phyloP scores from a whole-genome alignment of 2,797 vertebrate species.

The Cossypha heuglini region DNA sequence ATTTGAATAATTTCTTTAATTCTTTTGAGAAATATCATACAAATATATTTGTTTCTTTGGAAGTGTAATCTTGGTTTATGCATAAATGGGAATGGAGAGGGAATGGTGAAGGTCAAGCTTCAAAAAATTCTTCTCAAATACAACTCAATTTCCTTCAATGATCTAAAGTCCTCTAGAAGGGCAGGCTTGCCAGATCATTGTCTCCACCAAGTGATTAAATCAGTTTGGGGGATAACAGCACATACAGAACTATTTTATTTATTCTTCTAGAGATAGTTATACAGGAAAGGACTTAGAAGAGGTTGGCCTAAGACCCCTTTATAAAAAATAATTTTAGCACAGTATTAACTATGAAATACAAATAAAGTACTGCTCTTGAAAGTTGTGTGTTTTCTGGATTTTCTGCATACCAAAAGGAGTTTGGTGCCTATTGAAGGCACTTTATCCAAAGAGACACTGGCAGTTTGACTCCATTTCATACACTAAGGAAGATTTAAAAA shows the following conservation, averaged over 20 bases:
- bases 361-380: not conserved
- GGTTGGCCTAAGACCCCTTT: not conserved
- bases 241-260: not conserved
- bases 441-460: not conserved
- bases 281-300: not conserved
- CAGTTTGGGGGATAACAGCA: not conserved
- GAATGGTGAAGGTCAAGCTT: not conserved
- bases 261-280: not conserved
- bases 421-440: not conserved
- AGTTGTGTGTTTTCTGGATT: not conserved
- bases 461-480: not conserved
- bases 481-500: not conserved
- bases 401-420: not conserved
- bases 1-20: not conserved
- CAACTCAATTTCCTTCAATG: not conserved
- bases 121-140: not conserved
- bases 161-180: not conserved
- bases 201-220: not conserved
- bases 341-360: not conserved
- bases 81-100: not conserved
- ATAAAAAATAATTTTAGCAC: not conserved
- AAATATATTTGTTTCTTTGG: not conserved
- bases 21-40: not conserved
- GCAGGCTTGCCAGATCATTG: not conserved
- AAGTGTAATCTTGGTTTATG: not conserved